Evolutionary conservation across 2,113 vertebrate species (phyloP), one percentile per base, ranked within the genome.

Genomic region (Acanthochromis polyacanthus): DNA sequence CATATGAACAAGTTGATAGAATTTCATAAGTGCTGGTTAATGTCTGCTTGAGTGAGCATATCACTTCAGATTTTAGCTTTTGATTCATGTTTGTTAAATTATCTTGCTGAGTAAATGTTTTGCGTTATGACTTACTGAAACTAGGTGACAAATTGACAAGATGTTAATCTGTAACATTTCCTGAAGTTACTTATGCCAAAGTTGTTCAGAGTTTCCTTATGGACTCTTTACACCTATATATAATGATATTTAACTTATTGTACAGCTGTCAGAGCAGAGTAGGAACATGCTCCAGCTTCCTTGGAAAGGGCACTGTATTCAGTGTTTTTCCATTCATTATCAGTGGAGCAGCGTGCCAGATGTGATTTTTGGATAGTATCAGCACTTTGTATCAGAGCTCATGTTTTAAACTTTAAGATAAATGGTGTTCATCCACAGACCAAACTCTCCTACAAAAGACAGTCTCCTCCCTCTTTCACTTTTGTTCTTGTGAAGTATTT

Each of bases 401-500:
- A 10, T 58, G 63, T 57, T 70, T 36, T 70, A 23, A 36, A 6
- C 3, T 40, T 22, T 30, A 10, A 60, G 17, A 51, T 38, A 65
- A 22, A 30, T 16, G 2, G 16, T 53, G 14, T 28, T 56, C 32
- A 15, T 19, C 12, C 14, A n/a, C 23, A 55, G 51, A 28, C 52
- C 4, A 32, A 61, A 61, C 50, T 58, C 6, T 60, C 19, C 28
- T n/a, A 58, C 55, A 50, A 32, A 25, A 45, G 51, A 30, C 22
- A 56, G 45, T n/a, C n/a, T 20, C 19, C 22, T 6, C 32, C 43
- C 25, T 22, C 28, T 56, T 67, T 43, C 30, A 22, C n/a, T 17
- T 57, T 62, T 32, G 70, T 28, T 46, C 32, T 59, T 20, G 16
- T 28, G 38, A 61, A 71, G 19, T 9, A 20, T 55, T 61, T 43